A percentile compares a stretch with the other conserved stretches of the same genome.
Conservation (phyloP, 2,888 invertebrate species). For the Scaptodrosophila latifasciaeformis region DNA sequence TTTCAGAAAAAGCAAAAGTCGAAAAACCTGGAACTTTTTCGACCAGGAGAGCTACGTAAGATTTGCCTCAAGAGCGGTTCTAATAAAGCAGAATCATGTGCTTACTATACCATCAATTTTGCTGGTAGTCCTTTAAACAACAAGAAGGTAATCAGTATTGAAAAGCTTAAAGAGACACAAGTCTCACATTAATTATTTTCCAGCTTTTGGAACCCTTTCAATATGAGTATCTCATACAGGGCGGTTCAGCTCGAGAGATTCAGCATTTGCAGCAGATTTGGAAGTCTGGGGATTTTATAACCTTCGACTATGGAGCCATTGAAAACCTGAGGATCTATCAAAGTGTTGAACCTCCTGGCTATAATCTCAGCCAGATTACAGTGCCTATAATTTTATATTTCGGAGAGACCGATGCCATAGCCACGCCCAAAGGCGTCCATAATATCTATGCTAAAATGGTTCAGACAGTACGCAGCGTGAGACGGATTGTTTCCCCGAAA, state of each 20-base stretch:
- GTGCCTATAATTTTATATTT: constrained; percentile 66
- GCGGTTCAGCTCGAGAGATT: constrained; percentile 62
- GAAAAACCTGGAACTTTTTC: constrained; percentile 42
- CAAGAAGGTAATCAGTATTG: constrained; percentile 30
- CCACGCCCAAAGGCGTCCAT: constrained; percentile 64
- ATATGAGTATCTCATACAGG: constrained; percentile 61
- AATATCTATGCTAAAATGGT: constrained; percentile 60
- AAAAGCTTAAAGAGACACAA: background rate
- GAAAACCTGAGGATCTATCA: constrained; percentile 58
- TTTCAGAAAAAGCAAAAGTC: constrained; percentile 38
- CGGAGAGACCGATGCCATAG: constrained; percentile 66
- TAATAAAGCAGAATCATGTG: constrained; percentile 36
- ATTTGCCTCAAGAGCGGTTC: constrained; percentile 20
- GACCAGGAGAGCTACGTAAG: constrained; percentile 40
- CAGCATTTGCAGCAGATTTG: constrained; percentile 66
- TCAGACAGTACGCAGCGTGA: constrained; percentile 47
- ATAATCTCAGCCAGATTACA: constrained; percentile 51
- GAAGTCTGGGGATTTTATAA: constrained; percentile 69
- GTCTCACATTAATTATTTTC: background rate
- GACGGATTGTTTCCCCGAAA: constrained; percentile 49
- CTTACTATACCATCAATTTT: constrained; percentile 44
- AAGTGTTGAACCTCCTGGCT: constrained; percentile 50
- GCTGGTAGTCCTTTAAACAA: constrained; percentile 47
- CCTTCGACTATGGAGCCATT: constrained; percentile 62
- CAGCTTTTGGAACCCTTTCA: constrained; percentile 62